Base-by-base conservation (phyloP, 2,888 invertebrate genomes). In the Diabrotica balteata region DNA sequence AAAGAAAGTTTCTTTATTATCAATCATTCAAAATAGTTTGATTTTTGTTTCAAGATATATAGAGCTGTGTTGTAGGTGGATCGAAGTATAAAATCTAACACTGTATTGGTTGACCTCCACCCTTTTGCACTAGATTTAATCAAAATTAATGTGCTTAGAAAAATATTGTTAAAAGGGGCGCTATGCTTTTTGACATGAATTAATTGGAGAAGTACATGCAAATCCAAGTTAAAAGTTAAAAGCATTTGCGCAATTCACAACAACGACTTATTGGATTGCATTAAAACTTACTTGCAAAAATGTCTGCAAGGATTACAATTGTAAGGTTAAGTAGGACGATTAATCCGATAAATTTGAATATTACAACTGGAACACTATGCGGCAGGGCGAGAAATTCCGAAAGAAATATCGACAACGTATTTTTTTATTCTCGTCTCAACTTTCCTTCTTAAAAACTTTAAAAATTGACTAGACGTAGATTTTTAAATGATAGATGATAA, bases 141-240 rank as follows among this genome's bases (percentile, higher is more conserved):
- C 74, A 72, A 65, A 73, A 76, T 76, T 75, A 76, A 76, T 76
- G 73, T 71, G 71, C 64, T 74, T 72, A 70, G 66, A 72, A 67
- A 63, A 68, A 68, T 59, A 66, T 55, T 57, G 65, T 57, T 49
- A 58, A 61, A 58, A 63, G 57, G 55, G 55, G 59, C 60, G 60
- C 60, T 46, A 64, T 55, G 64, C 63, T 51, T 63, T 47, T 63
- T 42, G 67, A 22, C 49, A 59, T 22, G 47, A 55, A 63, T 68
- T 68, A 64, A 68, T 68, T 60, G 63, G 51, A 54, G 57, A 64
- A 55, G 60, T 49, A 68, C 67, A 64, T 64, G 67, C 67, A 47
- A 68, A 63, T 59, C 32, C 32, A 32, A 32, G 60, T 50, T 46
- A 17, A 22, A 7, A 53, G 46, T 54, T 61, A 53, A 53, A 53